Conservation (phyloP, 2,888 invertebrate genomes). For the Nomada lathburiana region DNA sequence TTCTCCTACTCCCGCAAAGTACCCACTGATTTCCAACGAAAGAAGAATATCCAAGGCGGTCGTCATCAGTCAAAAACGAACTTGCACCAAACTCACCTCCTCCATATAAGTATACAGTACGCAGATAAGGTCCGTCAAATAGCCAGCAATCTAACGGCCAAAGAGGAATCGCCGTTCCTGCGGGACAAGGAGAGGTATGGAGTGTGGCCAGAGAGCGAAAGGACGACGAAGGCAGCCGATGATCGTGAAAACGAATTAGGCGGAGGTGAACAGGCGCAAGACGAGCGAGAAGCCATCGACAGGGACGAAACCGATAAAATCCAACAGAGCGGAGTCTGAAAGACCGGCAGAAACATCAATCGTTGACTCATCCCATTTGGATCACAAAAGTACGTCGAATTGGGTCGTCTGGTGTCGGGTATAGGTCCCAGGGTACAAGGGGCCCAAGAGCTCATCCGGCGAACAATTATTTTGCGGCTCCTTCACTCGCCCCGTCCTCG, state of each 20-base stretch:
- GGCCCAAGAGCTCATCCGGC: conserved; percentile 72
- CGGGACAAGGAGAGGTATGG: conserved; percentile 3
- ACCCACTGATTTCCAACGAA: neutral
- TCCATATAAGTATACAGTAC: no score
- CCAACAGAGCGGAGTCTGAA: conserved; percentile 52
- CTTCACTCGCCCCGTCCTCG: conserved; percentile 45
- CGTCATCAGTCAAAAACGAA: conserved; percentile 2
- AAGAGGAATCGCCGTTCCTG: conserved; percentile 14
- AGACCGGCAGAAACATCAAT: conserved; percentile 74
- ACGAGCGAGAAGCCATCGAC: conserved; percentile 48
- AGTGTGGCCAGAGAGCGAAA: no score
- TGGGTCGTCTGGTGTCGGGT: conserved; percentile 76
- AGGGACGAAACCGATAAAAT: conserved; percentile 72
- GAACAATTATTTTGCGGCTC: conserved; percentile 81
- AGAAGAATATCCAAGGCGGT: neutral
- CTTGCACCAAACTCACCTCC: neutral
- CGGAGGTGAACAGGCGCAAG: conserved; percentile 34
- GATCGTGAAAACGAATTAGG: conserved; percentile 45
- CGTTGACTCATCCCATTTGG: conserved; percentile 80
- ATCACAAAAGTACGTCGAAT: conserved; percentile 81
- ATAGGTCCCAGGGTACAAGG: conserved; percentile 61
- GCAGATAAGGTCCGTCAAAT: no score
- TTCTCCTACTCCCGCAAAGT: neutral
- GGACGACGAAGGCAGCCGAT: conserved; percentile 2
- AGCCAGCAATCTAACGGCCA: conserved; percentile 18